phyloP scores from a whole-genome alignment of 35 echinoderm and acorn worm genomes.

The Antedon bifida region DNA sequence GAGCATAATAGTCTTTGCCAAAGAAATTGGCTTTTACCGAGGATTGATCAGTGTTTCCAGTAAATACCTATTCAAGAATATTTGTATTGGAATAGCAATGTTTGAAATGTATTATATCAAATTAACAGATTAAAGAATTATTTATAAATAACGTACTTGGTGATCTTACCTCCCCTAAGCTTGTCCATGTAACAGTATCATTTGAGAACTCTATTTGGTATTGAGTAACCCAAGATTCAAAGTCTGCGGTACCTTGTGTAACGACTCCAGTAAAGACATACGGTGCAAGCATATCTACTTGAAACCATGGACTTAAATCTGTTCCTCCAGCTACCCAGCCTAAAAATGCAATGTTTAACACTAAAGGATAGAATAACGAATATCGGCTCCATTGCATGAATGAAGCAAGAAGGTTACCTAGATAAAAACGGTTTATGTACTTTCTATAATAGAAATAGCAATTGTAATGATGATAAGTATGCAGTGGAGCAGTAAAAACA shows the following conservation, averaged over 20 bases:
- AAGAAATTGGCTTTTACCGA: constrained; percentile 3
- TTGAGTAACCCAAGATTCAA: constrained; percentile 42
- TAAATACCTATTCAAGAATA: constrained; percentile 40
- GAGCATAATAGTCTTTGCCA: constrained; percentile 30
- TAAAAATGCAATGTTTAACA: too few relatives aligned
- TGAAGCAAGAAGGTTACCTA: too few relatives aligned
- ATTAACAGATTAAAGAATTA: too few relatives aligned
- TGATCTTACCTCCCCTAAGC: neutral
- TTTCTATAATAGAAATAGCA: too few relatives aligned
- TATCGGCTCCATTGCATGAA: too few relatives aligned
- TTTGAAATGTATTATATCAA: too few relatives aligned
- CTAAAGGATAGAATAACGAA: too few relatives aligned
- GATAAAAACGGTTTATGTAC: too few relatives aligned
- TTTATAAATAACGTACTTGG: too few relatives aligned
- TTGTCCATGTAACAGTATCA: constrained; percentile 40
- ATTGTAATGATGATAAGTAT: too few relatives aligned
- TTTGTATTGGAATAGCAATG: too few relatives aligned
- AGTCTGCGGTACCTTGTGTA: constrained; percentile 49
- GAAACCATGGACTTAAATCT: constrained; percentile 47
- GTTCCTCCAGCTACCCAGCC: constrained; percentile 53
- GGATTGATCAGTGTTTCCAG: constrained; percentile 50
- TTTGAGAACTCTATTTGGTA: constrained; percentile 51
- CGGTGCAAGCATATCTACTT: constrained; percentile 39
- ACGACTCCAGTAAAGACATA: constrained; percentile 54
- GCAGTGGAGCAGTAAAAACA: too few relatives aligned